Base-by-base conservation (phyloP, 2,113 vertebrate species). In the Sterrhoptilus dennistouni region DNA sequence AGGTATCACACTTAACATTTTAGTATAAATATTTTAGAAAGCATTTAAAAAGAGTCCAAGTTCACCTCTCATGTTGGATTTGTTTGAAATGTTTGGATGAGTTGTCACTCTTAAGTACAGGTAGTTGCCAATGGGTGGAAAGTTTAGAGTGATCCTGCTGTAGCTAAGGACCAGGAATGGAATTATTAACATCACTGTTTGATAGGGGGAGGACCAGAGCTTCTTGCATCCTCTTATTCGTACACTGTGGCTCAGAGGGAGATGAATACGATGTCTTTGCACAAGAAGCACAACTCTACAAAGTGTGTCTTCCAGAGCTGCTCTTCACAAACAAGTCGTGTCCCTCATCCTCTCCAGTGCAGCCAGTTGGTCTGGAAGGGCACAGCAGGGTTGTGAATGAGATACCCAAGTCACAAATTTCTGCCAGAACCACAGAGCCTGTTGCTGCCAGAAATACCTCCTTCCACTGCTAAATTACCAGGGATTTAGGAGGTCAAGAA, bases 1-100 rank as follows among this genome's bases (percentile, higher is more conserved):
- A 76, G 77, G 49, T 75, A 94, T 88, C 68, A 65, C 87, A 68
- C 71, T 92, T 89, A 61, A 70, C 59, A 75, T 87, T 94, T 95
- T 82, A 28, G 57, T 92, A 87, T 96, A 89, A 95, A 96, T 97
- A 90, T 87, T 96, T 93, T 87, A 95, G 77, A 49, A 57, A 74
- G 40, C 47, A 38, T 96, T 93, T 96, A 75, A 90, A 87, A 87
- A 88, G 89, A 93, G 64, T 78, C 75, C 71, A 95, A 59, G 77
- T 93, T 83, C 76, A 40, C 44, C 40, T 77, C 65, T 97, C 38
- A 0, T 92, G 12, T 89, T 92, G 57, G 70, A 81, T 95, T 95
- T 96, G 72, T 82, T 94, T 1, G 0, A 20, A 52, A 71, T 91
- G 53, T 31, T 93, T 85, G 89, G 59, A 65, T 63, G 45, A 1